phyloP scores from a whole-genome alignment of 2,888 invertebrate genomes.

The Drosophila kambysellisi region DNA sequence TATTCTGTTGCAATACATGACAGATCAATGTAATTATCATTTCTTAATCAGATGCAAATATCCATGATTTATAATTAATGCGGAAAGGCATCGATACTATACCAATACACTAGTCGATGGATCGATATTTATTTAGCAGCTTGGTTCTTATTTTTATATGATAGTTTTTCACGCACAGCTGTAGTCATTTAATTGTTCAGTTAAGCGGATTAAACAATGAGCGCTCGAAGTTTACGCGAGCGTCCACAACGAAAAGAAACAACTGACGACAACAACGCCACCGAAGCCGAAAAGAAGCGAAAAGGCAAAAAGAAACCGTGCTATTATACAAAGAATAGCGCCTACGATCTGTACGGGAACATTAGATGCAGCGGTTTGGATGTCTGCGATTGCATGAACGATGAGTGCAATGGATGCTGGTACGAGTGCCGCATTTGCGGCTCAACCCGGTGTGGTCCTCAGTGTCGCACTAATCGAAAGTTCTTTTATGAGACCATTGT shows the following conservation, averaged over 20 bases:
- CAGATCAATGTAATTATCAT: not conserved
- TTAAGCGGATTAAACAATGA: constrained; percentile 24
- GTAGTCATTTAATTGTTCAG: not conserved
- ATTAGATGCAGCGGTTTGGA: constrained; percentile 89
- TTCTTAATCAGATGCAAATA: not conserved
- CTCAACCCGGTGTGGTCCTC: constrained; percentile 91
- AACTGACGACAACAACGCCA: constrained; percentile 84
- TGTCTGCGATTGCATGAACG: constrained; percentile 93
- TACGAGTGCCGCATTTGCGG: constrained; percentile 91
- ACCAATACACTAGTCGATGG: not conserved
- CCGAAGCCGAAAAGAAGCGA: constrained; percentile 89
- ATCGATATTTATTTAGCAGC: not conserved
- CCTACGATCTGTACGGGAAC: constrained; percentile 90
- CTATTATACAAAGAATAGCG: constrained; percentile 51
- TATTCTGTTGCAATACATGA: not conserved
- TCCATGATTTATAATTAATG: not conserved
- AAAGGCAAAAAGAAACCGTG: constrained; percentile 85
- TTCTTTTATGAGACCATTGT: constrained; percentile 92
- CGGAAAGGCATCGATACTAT: not conserved
- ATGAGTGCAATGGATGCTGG: constrained; percentile 93
- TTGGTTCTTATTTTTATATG: not conserved
- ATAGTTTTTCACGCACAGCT: not conserved
- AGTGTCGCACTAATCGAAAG: constrained; percentile 92
- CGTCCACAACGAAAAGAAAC: constrained; percentile 62
- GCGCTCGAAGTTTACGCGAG: constrained; percentile 61